Evolutionary conservation across 1,140 invertebrate species (phyloP).

Genomic region (Trichonephila clavipes): DNA sequence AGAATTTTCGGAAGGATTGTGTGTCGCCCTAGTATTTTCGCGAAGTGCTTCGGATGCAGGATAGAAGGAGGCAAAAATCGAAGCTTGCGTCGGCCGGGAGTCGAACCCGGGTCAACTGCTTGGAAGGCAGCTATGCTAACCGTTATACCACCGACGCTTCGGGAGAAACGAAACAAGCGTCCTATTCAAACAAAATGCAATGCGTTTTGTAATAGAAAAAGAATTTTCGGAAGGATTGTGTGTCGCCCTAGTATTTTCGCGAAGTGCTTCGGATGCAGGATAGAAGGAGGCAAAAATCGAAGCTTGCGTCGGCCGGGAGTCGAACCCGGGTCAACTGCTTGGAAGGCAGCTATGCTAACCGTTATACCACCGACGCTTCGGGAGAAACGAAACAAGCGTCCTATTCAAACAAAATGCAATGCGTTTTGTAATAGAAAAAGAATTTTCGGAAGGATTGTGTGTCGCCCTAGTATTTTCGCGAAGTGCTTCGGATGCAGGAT

Average conservation of each 20-base stretch:
- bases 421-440: no score
- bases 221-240: slow-evolving; percentile 74
- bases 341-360: slow-evolving; percentile 84
- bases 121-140: slow-evolving; percentile 85
- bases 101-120: slow-evolving; percentile 87
- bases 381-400: no score
- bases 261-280: neutral
- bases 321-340: slow-evolving; percentile 86
- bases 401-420: slow-evolving; percentile 86
- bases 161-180: neutral
- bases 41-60: neutral
- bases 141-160: slow-evolving; percentile 82
- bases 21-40: no score
- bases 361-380: no score
- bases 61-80: neutral
- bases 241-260: neutral
- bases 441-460: slow-evolving; percentile 74
- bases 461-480: no score
- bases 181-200: slow-evolving; percentile 91
- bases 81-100: slow-evolving; percentile 58
- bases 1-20: slow-evolving; percentile 75
- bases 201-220: slow-evolving; percentile 77
- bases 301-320: no score
- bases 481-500: neutral
- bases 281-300: no score